Conservation (phyloP, 2,113 vertebrate species). For the Accipiter virgatus region DNA sequence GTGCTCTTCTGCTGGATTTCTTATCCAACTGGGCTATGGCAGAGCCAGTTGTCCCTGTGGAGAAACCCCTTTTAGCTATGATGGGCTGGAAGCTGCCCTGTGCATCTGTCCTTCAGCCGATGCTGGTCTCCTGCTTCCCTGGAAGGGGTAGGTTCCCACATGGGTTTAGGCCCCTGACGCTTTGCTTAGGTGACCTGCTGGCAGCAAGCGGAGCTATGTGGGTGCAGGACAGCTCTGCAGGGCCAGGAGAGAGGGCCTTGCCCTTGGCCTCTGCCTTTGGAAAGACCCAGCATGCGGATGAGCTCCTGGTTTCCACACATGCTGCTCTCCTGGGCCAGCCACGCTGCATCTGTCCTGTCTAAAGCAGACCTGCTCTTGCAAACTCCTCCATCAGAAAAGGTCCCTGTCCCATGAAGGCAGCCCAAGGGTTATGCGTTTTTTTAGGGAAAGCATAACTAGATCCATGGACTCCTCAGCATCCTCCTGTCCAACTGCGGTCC, state of each 20-base stretch:
- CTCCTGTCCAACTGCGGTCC: background rate
- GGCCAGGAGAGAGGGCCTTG: background rate
- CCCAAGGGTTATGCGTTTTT: background rate
- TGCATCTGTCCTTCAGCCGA: background rate
- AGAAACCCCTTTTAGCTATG: background rate
- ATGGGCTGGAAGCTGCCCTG: background rate
- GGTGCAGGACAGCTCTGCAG: background rate
- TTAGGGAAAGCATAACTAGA: background rate
- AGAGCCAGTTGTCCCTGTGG: background rate
- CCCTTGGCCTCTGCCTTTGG: background rate
- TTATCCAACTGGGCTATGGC: background rate
- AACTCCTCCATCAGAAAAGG: background rate
- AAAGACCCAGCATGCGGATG: rapidly evolving
- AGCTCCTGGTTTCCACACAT: rapidly evolving
- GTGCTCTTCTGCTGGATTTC: background rate
- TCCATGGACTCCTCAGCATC: background rate
- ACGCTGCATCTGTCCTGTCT: background rate
- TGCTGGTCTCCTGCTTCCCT: background rate
- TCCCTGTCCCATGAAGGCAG: background rate
- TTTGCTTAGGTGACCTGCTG: rapidly evolving
- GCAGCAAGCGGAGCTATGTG: background rate
- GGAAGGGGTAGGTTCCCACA: rapidly evolving
- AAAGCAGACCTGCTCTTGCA: background rate
- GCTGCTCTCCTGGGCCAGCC: background rate
- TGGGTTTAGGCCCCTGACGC: background rate